Percentiles rank a stretch among this genome's conserved stretches.
Evolutionary conservation across 2,113 vertebrate species (phyloP).

Genomic region (Motacilla tschutschensis): DNA sequence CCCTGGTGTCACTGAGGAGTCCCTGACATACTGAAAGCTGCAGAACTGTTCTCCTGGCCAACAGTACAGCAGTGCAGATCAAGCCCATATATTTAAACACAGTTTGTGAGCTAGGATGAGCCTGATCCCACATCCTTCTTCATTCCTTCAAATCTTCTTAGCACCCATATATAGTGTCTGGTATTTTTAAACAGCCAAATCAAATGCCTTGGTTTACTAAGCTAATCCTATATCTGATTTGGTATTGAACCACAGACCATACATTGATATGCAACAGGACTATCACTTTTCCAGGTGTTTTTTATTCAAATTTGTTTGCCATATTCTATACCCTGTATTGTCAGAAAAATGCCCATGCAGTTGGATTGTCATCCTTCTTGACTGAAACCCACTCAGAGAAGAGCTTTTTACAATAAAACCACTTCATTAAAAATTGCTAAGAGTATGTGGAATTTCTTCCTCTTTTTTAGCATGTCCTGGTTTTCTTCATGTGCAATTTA

Average conservation of each 20-base stretch:
- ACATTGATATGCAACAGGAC: not conserved
- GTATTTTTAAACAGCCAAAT: not conserved
- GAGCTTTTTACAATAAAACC: not conserved
- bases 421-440: not conserved
- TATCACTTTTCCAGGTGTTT: not conserved
- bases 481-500: not conserved
- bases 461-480: not conserved
- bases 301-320: not conserved
- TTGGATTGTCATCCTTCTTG: not conserved
- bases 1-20: not conserved
- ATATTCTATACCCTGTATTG: not conserved
- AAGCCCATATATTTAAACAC: not conserved
- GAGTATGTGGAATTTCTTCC: not conserved
- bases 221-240: not conserved
- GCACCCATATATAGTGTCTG: not conserved
- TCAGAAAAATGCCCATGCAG: not conserved
- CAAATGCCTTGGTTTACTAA: not conserved
- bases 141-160: not conserved
- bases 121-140: not conserved
- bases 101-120: not conserved
- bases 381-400: not conserved
- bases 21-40: not conserved
- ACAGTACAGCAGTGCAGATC: accelerated
- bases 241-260: not conserved
- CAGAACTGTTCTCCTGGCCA: not conserved